Evolutionary conservation across 2,113 vertebrate genomes (phyloP), one percentile per base, ranked within the genome.

Genomic region (Pterocles gutturalis): DNA sequence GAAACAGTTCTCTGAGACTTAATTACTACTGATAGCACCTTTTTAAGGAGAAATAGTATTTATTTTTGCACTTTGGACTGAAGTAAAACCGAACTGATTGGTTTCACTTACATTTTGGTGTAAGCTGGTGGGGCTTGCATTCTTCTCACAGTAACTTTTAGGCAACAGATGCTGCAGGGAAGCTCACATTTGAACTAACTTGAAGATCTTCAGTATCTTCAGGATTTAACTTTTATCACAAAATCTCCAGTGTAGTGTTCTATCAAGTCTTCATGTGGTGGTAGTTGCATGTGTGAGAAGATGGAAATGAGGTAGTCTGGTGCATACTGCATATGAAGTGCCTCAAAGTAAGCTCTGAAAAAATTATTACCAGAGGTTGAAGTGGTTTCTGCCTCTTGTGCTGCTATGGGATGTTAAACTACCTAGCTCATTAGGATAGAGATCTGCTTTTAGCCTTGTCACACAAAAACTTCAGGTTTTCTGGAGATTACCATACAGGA

Each of bases 41-140:
- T 96, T 75, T 75, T 95, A 87, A 81, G 70, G 92, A 85, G 76
- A 93, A 95, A 77, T 8, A 71, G 15, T 93, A 81, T 95, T 95
- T 95, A 92, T 95, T 96, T 97, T 96, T 96, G 91, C 96, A 95
- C 95, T 97, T 96, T 84, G 45, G 77, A 91, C 81, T 95, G 11
- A 85, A 92, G 77, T 91, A 91, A 82, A 93, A 66, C 85, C 55
- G 46, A 46, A 61, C n/a, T 45, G 34, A 5, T 34, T 69, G 51
- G 29, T 95, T 94, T 95, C 54, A 91, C 60, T 91, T 80, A 36
- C 3, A 9, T 89, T 87, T 85, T 2, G 1, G 21, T 75, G 36
- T 70, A 77, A 90, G 43, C 53, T 87, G 31, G 36, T 94, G 62
- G 66, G 58, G 73, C 84, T 93, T 94, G 21, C 49, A 11, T 86